Evolutionary conservation across 2,113 vertebrate genomes (phyloP).

Genomic region (Lanius ludovicianus): DNA sequence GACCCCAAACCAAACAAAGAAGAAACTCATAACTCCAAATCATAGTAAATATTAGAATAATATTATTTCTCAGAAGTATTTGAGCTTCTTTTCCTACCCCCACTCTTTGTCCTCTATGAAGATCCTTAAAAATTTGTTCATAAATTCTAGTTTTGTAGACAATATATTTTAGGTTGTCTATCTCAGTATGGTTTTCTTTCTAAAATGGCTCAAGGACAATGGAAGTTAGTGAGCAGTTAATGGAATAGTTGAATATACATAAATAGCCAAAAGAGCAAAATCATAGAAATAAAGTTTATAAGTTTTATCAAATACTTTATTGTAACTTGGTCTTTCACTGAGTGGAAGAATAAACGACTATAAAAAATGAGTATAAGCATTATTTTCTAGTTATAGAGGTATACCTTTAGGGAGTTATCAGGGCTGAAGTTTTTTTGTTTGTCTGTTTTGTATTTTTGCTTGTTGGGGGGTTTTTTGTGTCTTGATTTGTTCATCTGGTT

Average conservation of each 20-base stretch:
- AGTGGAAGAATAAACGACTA: not conserved
- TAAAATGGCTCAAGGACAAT: not conserved
- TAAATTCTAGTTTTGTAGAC: not conserved
- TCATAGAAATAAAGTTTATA: rapidly evolving
- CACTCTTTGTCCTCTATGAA: rapidly evolving
- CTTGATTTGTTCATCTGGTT: not conserved
- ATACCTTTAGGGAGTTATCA: not conserved
- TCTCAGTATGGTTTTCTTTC: not conserved
- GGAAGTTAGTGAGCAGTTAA: not conserved
- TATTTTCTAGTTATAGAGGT: not conserved
- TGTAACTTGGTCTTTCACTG: not conserved
- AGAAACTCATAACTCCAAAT: not conserved
- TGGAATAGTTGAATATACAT: not conserved
- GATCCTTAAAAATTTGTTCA: not conserved
- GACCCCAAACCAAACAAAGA: not conserved
- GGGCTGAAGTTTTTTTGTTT: rapidly evolving
- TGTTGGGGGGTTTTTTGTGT: rapidly evolving
- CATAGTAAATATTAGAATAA: not conserved
- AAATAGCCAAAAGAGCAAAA: not conserved
- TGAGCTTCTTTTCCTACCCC: not conserved
- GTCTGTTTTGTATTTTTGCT: not conserved
- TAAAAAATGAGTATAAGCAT: not conserved
- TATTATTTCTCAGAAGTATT: not conserved
- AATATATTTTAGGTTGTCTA: not conserved
- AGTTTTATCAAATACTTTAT: not conserved